phyloP scores from a whole-genome alignment of 2,113 vertebrate species.

The Ibidorhyncha struthersii region DNA sequence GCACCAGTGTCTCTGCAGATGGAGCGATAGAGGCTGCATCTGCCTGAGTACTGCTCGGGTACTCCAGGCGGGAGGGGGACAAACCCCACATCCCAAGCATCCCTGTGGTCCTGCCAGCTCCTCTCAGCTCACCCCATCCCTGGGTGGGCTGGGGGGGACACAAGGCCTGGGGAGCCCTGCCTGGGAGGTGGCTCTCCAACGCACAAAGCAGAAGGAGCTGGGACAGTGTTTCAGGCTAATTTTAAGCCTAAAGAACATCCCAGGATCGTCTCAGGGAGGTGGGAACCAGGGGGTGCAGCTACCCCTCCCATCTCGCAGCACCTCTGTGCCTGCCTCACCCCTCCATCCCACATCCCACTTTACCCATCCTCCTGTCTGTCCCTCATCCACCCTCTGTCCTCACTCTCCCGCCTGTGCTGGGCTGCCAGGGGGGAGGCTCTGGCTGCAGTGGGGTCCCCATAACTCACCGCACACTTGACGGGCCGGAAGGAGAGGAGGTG shows the following conservation, averaged over 20 bases:
- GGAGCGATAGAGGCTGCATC: constrained; percentile 28
- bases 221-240: not conserved
- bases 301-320: fast-evolving
- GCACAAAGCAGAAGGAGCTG: not conserved
- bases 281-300: not conserved
- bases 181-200: not conserved
- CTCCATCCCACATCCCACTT: not conserved
- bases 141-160: fast-evolving
- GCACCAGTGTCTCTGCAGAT: constrained; percentile 44
- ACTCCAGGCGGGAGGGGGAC: not conserved
- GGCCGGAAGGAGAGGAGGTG: constrained; percentile 95
- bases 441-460: not conserved
- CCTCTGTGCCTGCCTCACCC: not conserved
- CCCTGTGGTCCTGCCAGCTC: fast-evolving
- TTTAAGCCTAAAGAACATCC: not conserved
- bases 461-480: constrained; percentile 89
- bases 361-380: not conserved
- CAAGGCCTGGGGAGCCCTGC: not conserved
- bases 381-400: too few relatives aligned
- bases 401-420: not conserved
- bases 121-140: not conserved
- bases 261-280: not conserved
- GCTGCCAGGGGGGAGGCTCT: not conserved
- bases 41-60: not conserved
- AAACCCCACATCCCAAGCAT: not conserved